These are phyloP conservation scores for Gouania willdenowi DNA, from an alignment of 2,797 vertebrate genomes.

Conservation along the genomic window DNA sequence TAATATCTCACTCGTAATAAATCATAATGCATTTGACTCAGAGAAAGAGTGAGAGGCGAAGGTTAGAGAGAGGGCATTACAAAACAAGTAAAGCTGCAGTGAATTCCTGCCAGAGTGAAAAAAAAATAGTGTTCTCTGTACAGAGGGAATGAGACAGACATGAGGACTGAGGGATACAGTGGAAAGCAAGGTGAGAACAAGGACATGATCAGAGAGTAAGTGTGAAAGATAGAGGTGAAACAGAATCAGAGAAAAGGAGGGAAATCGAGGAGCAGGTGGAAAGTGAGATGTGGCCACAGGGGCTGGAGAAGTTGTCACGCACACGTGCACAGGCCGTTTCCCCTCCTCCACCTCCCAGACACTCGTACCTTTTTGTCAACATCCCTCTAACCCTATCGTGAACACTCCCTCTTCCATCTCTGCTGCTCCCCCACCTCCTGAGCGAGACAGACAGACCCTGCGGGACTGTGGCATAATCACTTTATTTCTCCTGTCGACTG, in stretches of 20 bases:
- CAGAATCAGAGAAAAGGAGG: constrained; percentile 12
- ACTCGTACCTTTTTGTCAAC: constrained; percentile 17
- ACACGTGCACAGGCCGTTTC: constrained; percentile 42
- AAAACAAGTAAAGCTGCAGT: constrained; percentile 30
- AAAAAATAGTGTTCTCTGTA: too few relatives aligned
- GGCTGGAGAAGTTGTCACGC: constrained; percentile 53
- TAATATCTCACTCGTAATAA: constrained; percentile 66
- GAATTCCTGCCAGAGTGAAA: constrained; percentile 25
- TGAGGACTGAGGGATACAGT: constrained; percentile 14
- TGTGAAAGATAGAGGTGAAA: constrained; percentile 40
- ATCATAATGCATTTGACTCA: constrained; percentile 63
- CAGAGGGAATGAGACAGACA: constrained; percentile 7
- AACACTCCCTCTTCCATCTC: constrained; percentile 1
- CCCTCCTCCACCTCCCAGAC: neutral
- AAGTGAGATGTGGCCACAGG: constrained; percentile 34
- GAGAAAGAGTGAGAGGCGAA: constrained; percentile 30
- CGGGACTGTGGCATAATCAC: constrained; percentile 62
- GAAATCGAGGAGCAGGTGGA: constrained; percentile 19
- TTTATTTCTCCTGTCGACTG: constrained; percentile 63
- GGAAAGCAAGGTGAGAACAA: constrained; percentile 32
- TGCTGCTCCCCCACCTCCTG: constrained; percentile 13
- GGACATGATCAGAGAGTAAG: constrained; percentile 29
- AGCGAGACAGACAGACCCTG: constrained; percentile 55
- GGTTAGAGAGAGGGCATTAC: constrained; percentile 17
- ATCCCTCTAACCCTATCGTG: neutral